Conservation (phyloP, 2,113 vertebrate species). For the Anthoscopus minutus region DNA sequence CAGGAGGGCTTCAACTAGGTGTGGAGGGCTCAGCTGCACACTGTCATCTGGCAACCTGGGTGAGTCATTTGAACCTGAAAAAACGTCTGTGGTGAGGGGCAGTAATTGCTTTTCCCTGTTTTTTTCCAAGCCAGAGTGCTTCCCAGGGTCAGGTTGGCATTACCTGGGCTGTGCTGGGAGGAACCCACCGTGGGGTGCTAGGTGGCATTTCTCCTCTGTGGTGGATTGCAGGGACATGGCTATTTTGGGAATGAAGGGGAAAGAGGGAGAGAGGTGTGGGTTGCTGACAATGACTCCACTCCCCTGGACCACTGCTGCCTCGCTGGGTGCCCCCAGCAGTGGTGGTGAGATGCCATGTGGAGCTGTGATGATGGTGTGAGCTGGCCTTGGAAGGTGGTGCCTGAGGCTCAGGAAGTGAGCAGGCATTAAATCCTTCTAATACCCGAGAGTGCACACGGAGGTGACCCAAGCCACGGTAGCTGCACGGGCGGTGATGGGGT, state of each 20-base stretch:
- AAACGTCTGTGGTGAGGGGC: background rate
- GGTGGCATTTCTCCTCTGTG: background rate
- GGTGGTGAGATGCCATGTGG: background rate
- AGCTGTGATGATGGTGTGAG: background rate
- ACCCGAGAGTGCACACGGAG: fast-evolving
- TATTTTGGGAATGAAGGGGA: fast-evolving
- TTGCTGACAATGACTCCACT: fast-evolving
- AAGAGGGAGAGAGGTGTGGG: background rate
- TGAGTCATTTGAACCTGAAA: background rate
- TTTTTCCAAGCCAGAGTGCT: background rate
- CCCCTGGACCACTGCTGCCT: fast-evolving
- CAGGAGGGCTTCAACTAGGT: background rate
- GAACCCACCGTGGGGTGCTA: fast-evolving
- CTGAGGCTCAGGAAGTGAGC: background rate
- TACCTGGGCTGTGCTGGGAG: fast-evolving
- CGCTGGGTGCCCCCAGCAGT: fast-evolving
- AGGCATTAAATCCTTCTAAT: background rate
- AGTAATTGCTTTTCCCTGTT: background rate
- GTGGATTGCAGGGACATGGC: background rate
- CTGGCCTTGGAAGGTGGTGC: background rate
- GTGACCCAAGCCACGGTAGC: background rate
- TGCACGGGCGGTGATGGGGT: background rate
- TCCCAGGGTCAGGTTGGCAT: background rate
- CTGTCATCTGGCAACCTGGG: background rate
- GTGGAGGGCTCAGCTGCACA: background rate